Conservation (phyloP, 2,888 invertebrate genomes). For the Macropis europaea region DNA sequence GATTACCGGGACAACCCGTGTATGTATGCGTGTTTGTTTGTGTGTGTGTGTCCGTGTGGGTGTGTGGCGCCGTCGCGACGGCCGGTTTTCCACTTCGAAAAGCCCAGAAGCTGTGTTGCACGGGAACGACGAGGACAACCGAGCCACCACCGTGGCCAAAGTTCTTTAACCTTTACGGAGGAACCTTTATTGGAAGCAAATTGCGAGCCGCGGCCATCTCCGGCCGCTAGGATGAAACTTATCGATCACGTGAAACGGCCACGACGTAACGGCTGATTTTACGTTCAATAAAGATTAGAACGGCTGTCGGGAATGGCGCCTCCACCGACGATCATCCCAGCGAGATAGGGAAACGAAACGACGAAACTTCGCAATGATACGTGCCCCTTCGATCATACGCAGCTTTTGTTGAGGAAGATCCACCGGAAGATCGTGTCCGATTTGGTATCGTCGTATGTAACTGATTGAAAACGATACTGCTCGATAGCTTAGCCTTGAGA, state of each 20-base stretch:
- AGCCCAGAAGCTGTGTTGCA: constrained; percentile 31
- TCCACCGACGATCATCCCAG: background rate
- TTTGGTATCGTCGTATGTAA: too few relatives aligned
- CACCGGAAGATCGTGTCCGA: background rate
- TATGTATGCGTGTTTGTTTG: background rate
- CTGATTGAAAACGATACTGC: too few relatives aligned
- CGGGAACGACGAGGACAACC: background rate
- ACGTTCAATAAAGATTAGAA: constrained; percentile 27
- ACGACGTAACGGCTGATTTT: constrained; percentile 1
- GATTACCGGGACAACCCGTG: too few relatives aligned
- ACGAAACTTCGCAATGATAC: background rate
- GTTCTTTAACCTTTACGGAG: constrained; percentile 44
- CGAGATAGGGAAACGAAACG: background rate
- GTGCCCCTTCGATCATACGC: background rate
- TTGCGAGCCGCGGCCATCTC: constrained; percentile 17
- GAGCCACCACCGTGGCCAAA: background rate
- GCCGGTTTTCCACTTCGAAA: constrained; percentile 47
- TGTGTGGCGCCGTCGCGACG: constrained; percentile 58
- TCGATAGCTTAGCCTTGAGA: too few relatives aligned
- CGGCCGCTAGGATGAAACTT: background rate
- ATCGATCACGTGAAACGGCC: constrained; percentile 22
- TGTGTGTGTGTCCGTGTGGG: background rate
- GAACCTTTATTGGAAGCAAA: constrained; percentile 41
- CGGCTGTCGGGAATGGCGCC: background rate
- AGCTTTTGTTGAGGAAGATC: background rate